Evolutionary conservation across 2,888 invertebrate genomes (phyloP).

Genomic region (Cataglyphis albicans): DNA sequence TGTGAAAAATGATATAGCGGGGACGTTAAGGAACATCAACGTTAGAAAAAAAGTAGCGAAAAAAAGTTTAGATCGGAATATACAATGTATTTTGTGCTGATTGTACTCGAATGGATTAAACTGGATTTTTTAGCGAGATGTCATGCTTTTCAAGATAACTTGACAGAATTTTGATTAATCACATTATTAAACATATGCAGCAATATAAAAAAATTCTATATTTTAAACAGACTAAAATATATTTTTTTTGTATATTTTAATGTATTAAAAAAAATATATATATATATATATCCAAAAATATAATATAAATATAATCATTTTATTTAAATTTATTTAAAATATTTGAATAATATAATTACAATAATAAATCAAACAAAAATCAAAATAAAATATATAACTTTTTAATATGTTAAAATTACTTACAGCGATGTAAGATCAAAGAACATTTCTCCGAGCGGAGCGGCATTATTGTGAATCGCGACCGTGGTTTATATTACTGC

Average conservation of each 20-base stretch:
- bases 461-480: not conserved
- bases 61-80: conserved; percentile 4
- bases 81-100: conserved; percentile 8
- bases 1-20: conserved; percentile 49
- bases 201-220: not conserved
- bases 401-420: not conserved
- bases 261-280: not conserved
- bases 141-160: not conserved
- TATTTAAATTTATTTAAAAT: not conserved
- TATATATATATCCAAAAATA: not conserved
- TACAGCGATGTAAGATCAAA: not conserved
- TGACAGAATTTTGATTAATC: not conserved
- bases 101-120: not conserved
- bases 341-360: conserved; percentile 1
- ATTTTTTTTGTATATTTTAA: not conserved
- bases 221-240: not conserved
- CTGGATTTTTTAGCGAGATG: not conserved
- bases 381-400: not conserved
- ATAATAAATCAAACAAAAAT: not conserved
- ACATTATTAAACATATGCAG: not conserved
- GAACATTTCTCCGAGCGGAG: not conserved
- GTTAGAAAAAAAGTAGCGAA: conserved; percentile 29
- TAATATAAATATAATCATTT: not conserved
- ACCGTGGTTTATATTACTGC: conserved; percentile 1
- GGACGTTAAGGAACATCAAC: not conserved